Evolutionary conservation across 2,888 invertebrate species (phyloP).

Genomic region (Rotaria magnacalcarata): DNA sequence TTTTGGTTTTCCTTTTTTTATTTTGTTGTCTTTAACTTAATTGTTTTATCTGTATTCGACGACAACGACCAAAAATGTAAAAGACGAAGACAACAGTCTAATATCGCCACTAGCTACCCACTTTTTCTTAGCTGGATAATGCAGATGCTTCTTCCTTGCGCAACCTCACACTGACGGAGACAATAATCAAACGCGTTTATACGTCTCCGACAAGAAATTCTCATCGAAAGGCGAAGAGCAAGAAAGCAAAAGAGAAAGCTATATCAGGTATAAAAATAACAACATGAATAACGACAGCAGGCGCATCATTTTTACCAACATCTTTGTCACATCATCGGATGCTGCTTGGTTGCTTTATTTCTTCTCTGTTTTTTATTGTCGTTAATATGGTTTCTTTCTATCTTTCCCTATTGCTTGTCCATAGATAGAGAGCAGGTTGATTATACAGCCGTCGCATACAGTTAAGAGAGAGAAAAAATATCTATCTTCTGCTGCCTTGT

Average conservation of each 20-base stretch:
- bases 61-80: background rate
- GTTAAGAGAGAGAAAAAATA: background rate
- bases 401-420: background rate
- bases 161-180: background rate
- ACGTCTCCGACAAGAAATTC: background rate
- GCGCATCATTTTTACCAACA: background rate
- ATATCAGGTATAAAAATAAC: constrained; percentile 16
- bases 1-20: background rate
- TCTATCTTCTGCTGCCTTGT: background rate
- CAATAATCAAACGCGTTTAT: background rate
- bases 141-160: constrained; percentile 13
- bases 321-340: constrained; percentile 30
- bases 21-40: background rate
- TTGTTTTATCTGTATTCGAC: background rate
- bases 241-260: constrained; percentile 21
- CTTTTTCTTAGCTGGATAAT: background rate
- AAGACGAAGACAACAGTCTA: background rate
- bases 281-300: constrained; percentile 15
- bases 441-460: background rate
- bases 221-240: background rate
- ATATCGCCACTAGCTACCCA: background rate
- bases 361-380: background rate
- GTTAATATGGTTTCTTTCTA: background rate
- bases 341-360: background rate
- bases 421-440: background rate